Evolutionary conservation across 2,797 vertebrate species (phyloP), one percentile per base, ranked within the genome.

Genomic region (Cyprinella venusta): DNA sequence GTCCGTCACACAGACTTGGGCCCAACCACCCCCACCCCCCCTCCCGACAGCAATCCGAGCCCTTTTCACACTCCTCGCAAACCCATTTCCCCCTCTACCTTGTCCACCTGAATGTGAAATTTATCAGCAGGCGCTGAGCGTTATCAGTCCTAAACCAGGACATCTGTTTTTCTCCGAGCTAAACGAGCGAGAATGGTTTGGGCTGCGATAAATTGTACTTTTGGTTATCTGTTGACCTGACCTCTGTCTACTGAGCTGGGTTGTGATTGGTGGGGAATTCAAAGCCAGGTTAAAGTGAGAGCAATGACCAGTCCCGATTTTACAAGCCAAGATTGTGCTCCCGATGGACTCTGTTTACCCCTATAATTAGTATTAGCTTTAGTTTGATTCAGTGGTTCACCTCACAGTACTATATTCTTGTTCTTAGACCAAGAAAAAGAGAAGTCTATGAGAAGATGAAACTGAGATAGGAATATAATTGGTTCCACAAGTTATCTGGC

Each of bases 131-230:
- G 18, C 50, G 0, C 10, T 76, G 50, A 82, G 63, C 50, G 19
- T 76, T 82, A 72, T 79, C 80, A 77, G 45, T 75, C 67, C 54
- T 24, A 71, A 52, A 79, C 59, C 64, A 70, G 70, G 54, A 76
- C 71, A 65, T 86, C 70, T 69, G 81, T 78, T 83, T 82, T 68
- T 83, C 65, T 83, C 81, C 7, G 0, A 68, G 50, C 72, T 63
- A 61, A 78, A 78, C 26, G 21, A 50, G 33, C 2, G 69, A 84
- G 82, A 86, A 42, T 61, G 68, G 52, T 84, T 56, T 61, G 48
- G 67, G 30, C 76, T 65, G 26, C 21, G 18, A 48, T 70, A 83
- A 84, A 79, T 72, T 67, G 26, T 6, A n/a, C 65, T 71, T 48
- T 48, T 30, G 33, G 54, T 84, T 75, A 82, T 75, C 42, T 80